Evolutionary conservation across 2,888 invertebrate genomes (phyloP), one percentile per base, ranked within the genome.

Genomic region (Melanargia galathea): DNA sequence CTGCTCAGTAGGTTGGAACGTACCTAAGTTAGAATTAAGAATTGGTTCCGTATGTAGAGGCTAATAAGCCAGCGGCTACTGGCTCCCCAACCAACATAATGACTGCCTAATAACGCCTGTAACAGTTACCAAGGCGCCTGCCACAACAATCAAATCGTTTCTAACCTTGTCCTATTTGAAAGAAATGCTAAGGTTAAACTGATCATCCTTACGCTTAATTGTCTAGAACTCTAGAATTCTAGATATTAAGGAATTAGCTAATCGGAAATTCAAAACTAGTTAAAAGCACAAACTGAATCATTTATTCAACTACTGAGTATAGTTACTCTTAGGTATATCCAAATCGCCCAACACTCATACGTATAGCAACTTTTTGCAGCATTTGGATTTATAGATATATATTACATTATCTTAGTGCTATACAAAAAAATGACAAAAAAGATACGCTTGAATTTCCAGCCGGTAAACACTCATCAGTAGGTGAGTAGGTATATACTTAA

Each of bases 91-190:
- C 67, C 66, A 64, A 66, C 63, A 62, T 67, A 71, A 73, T 73
- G 66, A 67, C 73, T 70, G 69, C 73, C 73, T 74, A 73, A 75
- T 71, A 70, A 71, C 71, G 68, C 64, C 66, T 58, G 57, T 65
- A 65, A 67, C 62, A 63, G 67, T 67, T 63, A 67, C 67, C 65
- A 60, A 67, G 65, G 63, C 60, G 65, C 65, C 60, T 67, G 58
- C 67, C 67, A 67, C 67, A 67, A 65, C 65, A 65, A 58, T 67
- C 64, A 66, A 40, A 62, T 40, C 54, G 54, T 57, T 57, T 68
- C 58, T 64, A 67, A 66, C 70, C 65, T 68, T 69, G 68, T 64
- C 63, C 60, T 55, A 59, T 65, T 63, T 67, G 48, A 49, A 63
- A 52, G 38, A 63, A 63, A 67, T 55, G 58, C 38, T 60, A 67